Evolutionary conservation across 1,140 invertebrate species (phyloP).

Genomic region (Ganaspis sp.): DNA sequence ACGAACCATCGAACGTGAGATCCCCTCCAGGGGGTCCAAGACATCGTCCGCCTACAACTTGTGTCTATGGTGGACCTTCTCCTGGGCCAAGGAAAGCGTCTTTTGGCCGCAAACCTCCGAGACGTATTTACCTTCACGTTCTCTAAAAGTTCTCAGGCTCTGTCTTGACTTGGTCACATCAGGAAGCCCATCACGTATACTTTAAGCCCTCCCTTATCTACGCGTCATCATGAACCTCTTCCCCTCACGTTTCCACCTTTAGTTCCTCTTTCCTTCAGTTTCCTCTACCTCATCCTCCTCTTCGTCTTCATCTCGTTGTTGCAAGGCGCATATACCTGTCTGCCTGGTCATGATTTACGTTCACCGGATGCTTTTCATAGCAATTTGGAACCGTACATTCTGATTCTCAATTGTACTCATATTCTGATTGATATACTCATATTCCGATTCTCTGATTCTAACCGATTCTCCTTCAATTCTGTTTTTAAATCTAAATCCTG

Average conservation of each 20-base stretch:
- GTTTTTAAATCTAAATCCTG: too few species aligned
- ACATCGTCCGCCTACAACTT: constrained; percentile 42
- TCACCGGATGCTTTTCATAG: constrained; percentile 51
- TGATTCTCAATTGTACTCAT: too few species aligned
- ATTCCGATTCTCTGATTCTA: too few species aligned
- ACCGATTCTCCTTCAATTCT: too few species aligned
- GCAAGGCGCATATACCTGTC: constrained; percentile 49
- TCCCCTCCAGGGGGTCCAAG: constrained; percentile 43
- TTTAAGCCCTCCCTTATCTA: constrained; percentile 75
- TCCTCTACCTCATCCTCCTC: constrained; percentile 43
- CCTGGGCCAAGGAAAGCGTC: constrained; percentile 37
- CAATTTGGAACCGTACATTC: constrained; percentile 27
- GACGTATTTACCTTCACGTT: constrained; percentile 46
- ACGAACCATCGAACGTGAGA: constrained; percentile 66
- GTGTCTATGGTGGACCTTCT: constrained; percentile 36
- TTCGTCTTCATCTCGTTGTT: constrained; percentile 46
- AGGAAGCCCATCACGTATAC: constrained; percentile 74
- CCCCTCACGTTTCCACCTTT: constrained; percentile 61
- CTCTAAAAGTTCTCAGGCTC: constrained; percentile 75
- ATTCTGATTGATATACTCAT: too few species aligned
- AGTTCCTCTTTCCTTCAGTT: constrained; percentile 47
- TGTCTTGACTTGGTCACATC: constrained; percentile 60
- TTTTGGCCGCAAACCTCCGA: constrained; percentile 39
- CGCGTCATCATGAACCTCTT: constrained; percentile 71
- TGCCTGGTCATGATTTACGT: constrained; percentile 68